Evolutionary conservation across 2,113 vertebrate species (phyloP).

Genomic region (Corythoichthys haematopterus): DNA sequence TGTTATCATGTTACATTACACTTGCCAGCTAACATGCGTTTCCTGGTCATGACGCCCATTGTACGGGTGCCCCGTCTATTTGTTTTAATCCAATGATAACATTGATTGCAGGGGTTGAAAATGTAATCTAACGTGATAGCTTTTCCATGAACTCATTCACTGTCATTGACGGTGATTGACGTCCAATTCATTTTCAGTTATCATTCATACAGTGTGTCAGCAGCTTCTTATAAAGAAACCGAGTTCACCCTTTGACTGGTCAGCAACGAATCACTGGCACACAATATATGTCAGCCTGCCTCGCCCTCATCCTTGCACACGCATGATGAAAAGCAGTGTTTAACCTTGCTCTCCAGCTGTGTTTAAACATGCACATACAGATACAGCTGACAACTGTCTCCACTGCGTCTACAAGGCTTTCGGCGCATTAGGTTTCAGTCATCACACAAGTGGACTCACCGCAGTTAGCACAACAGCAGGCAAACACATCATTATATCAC

Average conservation of each 20-base stretch:
- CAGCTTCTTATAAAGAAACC: no score
- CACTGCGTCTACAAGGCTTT: conserved; percentile 40
- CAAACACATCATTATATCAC: conserved; percentile 48
- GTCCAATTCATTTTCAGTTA: no score
- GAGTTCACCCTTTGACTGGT: no score
- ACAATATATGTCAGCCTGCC: background rate
- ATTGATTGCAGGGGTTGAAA: no score
- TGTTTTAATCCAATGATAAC: no score
- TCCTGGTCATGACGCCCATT: conserved; percentile 41
- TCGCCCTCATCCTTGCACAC: conserved; percentile 1
- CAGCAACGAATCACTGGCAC: no score
- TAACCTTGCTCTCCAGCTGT: conserved; percentile 41
- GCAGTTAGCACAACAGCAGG: conserved; percentile 19
- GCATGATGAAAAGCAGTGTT: conserved; percentile 20
- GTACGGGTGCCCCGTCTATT: conserved; percentile 9
- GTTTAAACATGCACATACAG: conserved; percentile 35
- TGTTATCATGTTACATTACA: conserved; percentile 28
- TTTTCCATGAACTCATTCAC: no score
- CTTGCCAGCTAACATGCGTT: conserved; percentile 35
- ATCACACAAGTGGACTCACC: conserved; percentile 34
- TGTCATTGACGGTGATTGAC: no score
- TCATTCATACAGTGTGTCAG: no score
- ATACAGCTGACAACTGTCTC: conserved; percentile 45
- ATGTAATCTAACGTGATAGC: no score
- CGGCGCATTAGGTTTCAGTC: conserved; percentile 36